Evolutionary conservation across 2,113 vertebrate genomes (phyloP).

Genomic region (Gorsachius goisagi): DNA sequence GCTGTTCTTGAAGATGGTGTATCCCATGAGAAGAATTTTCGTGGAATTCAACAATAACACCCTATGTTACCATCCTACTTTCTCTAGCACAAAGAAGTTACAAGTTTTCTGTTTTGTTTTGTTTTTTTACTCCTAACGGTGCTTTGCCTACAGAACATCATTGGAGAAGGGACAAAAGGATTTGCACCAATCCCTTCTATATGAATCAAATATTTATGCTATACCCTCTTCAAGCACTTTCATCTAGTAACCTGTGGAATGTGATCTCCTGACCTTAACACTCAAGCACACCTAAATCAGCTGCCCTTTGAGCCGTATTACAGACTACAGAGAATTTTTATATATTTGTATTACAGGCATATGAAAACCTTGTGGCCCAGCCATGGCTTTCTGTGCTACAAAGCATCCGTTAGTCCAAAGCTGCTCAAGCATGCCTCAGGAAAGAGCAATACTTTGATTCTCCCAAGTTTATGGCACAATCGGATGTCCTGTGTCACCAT

Average conservation of each 20-base stretch:
- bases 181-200: constrained; percentile 25
- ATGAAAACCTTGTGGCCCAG: background rate
- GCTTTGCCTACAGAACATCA: background rate
- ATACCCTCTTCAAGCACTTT: constrained; percentile 32
- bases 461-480: background rate
- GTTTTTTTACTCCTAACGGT: background rate
- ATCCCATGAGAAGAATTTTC: background rate
- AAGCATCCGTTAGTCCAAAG: background rate
- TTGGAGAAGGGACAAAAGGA: background rate
- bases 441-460: background rate
- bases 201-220: constrained; percentile 62
- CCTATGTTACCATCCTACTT: background rate
- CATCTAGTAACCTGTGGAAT: constrained; percentile 57
- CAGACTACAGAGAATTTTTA: constrained; percentile 15
- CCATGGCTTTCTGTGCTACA: background rate
- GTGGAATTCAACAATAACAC: background rate
- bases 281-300: constrained; percentile 48
- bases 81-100: background rate
- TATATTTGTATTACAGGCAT: background rate
- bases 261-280: constrained; percentile 62
- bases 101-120: background rate
- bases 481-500: background rate
- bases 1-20: background rate
- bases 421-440: background rate
- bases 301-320: constrained; percentile 45